phyloP scores from a whole-genome alignment of 2,888 invertebrate genomes.

The Lasioglossum lativentre region DNA sequence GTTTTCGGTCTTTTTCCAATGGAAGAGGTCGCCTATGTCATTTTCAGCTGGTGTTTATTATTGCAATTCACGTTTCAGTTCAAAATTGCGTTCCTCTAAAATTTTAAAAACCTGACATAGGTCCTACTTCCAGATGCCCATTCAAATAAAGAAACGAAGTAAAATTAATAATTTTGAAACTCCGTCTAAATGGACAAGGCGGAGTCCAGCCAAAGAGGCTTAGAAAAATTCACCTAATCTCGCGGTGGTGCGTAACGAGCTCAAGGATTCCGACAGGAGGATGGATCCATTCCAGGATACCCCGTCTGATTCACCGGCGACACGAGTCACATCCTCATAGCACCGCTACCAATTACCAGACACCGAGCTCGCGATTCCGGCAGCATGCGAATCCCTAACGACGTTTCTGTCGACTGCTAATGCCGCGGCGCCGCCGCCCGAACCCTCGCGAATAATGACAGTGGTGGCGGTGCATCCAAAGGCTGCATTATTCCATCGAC shows the following conservation, averaged over 20 bases:
- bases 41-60: no score
- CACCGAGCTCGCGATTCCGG: conserved; percentile 17
- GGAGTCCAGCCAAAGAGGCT: neutral
- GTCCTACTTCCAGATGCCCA: no score
- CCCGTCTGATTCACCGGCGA: conserved; percentile 4
- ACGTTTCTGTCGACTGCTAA: conserved; percentile 44
- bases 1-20: no score
- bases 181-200: neutral
- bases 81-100: no score
- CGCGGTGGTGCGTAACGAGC: neutral
- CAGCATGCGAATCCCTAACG: conserved; percentile 38
- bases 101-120: no score
- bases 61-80: no score
- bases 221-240: neutral
- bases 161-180: no score
- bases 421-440: conserved; percentile 23
- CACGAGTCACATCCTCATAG: neutral
- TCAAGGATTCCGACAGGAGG: neutral
- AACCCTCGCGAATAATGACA: conserved; percentile 51
- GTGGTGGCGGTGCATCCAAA: conserved; percentile 13
- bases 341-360: conserved; percentile 49
- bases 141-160: no score
- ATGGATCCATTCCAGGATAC: neutral
- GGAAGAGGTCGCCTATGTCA: no score
- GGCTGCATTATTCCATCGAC: conserved; percentile 66